Base-by-base conservation (phyloP, 2,797 vertebrate species). In the Sebastes diaconus region DNA sequence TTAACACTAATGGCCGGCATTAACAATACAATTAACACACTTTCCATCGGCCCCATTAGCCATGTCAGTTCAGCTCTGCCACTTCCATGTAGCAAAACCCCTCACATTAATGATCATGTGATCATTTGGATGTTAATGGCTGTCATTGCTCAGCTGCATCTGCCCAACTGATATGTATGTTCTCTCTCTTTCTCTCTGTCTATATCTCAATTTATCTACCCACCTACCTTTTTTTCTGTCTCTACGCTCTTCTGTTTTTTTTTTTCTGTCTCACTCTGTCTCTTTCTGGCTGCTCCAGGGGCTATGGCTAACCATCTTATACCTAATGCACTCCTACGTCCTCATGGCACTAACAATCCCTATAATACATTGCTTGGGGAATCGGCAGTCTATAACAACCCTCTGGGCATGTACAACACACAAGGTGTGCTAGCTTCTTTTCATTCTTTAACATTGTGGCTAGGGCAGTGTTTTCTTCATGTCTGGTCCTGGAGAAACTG, bases 361-460 rank as follows among this genome's bases (percentile, higher is more conserved):
- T 99, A 99, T 99, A 99, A 99, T 95, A 99, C 98, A 96, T 97
- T 99, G 98, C 98, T 99, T 95, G 99, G 98, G 97, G 99, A 99
- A 95, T 97, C 98, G 93, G 97, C 97, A 89, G 96, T 99, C 97
- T 99, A 97, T 99, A 99, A 99, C 99, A 98, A 99, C 97, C 98
- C 98, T 93, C 96, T 98, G 97, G 99, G 97, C 98, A 99, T 99
- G 98, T 99, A 99, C 99, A 99, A 99, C 97, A 94, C 97, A 95
- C 98, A 98, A 99, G 98, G 98, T 99, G 98, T 98, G 97, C 97
- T 95, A 94, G 95, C 97, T 95, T 92, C 89, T 97, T 97, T 93
- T 95, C 92, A 96, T 96, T 96, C 94, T 95, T 90, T 88, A 85
- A 87, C 94, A 83, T 91, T 90, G 82, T 86, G 80, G 79, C 78